Base-by-base conservation (phyloP, 1,140 invertebrate genomes). In the Sinonovacula constricta region DNA sequence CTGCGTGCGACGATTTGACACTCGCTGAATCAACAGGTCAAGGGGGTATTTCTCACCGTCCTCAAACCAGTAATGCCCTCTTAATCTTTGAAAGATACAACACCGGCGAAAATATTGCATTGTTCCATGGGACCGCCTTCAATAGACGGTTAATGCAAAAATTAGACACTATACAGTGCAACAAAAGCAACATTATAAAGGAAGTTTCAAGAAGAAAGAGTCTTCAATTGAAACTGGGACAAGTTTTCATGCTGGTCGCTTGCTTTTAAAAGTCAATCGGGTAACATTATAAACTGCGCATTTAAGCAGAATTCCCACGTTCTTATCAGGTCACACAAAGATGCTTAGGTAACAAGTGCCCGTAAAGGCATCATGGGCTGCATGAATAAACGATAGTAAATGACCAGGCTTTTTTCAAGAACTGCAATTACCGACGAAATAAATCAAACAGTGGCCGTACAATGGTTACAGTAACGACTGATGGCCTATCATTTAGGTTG, bases 1-100 rank as follows among this genome's bases (percentile, higher is more conserved):
- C 72, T 60, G 28, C 53, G 28, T 54, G 36, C 24, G 62, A 66
- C 71, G 66, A 30, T 36, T 22, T 76, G 72, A 76, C 72, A 76
- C 63, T 76, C 54, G 34, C 31, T 57, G 60, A 45, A 76, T 67
- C 72, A 54, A 76, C 72, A 67, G 72, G 72, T 76, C 72, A 76
- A 67, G 24, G n/a, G 66, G 72, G 45, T 45, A n/a, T 56, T 76
- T 76, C 72, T 76, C 72, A 76, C 72, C 66, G 67, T 51, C 67
- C 57, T 18, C 28, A 5, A 30, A 22, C 33, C 51, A n/a, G 5
- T 33, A 59, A 15, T 22, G 33, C 33, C 62, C 24, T 54, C 72
- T 66, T 76, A 76, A 76, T 76, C 72, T 57, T 45, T 24, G 34
- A 24, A 15, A 14, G n/a, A 34, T 67, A 76, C 34, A 28, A 54